Conservation (phyloP, 2,888 invertebrate genomes). For the Punctoribates punctum region DNA sequence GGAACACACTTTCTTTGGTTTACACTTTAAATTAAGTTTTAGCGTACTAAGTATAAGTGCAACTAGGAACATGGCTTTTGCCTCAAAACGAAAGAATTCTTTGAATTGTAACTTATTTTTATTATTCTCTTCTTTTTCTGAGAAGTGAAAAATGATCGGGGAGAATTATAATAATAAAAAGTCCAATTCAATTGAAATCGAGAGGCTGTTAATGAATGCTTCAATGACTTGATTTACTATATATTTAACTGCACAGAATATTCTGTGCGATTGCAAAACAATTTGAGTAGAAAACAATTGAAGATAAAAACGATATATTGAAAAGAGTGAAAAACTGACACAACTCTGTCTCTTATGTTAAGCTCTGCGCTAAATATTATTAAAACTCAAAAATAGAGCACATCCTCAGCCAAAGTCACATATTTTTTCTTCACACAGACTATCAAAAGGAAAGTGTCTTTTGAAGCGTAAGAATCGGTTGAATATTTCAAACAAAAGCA, state of each 20-base stretch:
- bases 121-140: not conserved
- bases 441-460: not conserved
- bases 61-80: too few species aligned
- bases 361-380: not conserved
- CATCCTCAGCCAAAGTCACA: not conserved
- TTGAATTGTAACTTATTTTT: not conserved
- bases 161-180: constrained; percentile 3
- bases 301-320: not conserved
- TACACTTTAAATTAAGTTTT: too few species aligned
- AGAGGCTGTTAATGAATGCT: not conserved
- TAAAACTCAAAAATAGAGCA: constrained; percentile 3
- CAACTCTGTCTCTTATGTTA: not conserved
- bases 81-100: not conserved
- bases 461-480: not conserved
- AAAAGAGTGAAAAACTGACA: not conserved
- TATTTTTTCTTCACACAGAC: not conserved
- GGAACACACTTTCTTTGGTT: too few species aligned
- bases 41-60: too few species aligned
- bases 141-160: not conserved
- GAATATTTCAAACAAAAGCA: not conserved
- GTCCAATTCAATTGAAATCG: not conserved
- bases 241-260: not conserved
- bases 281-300: constrained; percentile 19
- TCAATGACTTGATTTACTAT: constrained; percentile 10
- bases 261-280: not conserved